Evolutionary conservation across 2,113 vertebrate genomes (phyloP).

Genomic region (Oplegnathus fasciatus): DNA sequence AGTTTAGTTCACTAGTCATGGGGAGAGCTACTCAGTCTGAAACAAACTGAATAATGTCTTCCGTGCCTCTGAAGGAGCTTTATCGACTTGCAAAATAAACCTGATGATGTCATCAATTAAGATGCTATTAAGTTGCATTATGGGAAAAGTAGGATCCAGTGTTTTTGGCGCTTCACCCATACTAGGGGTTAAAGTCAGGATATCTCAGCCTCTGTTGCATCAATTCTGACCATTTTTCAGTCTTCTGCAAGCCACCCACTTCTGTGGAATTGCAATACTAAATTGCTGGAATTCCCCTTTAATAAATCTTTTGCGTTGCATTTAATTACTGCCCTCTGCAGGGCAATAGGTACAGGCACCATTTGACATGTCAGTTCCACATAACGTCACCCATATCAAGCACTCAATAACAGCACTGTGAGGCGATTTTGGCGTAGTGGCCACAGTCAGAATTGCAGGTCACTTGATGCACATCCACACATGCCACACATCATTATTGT

Average conservation of each 20-base stretch:
- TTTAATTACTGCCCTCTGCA: neutral
- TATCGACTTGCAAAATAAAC: neutral
- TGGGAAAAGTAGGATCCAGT: neutral
- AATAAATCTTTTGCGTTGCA: neutral
- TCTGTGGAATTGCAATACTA: neutral
- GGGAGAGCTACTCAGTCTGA: neutral
- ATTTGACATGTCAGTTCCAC: neutral
- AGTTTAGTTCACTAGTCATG: neutral
- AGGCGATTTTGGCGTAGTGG: neutral
- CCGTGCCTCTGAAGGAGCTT: neutral
- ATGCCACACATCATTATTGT: no score
- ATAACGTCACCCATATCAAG: neutral
- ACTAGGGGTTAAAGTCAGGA: no score
- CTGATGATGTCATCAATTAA: constrained; percentile 11
- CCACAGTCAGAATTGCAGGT: neutral
- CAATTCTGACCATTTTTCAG: neutral
- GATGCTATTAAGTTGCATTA: neutral
- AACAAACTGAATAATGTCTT: neutral
- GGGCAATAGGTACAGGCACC: neutral
- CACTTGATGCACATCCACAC: neutral
- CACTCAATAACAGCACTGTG: neutral
- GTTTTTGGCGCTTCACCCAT: neutral
- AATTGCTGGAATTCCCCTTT: neutral
- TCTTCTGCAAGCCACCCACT: neutral
- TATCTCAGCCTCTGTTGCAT: no score